Evolutionary conservation across 2,797 vertebrate genomes (phyloP).

Genomic region (Myripristis murdjan): DNA sequence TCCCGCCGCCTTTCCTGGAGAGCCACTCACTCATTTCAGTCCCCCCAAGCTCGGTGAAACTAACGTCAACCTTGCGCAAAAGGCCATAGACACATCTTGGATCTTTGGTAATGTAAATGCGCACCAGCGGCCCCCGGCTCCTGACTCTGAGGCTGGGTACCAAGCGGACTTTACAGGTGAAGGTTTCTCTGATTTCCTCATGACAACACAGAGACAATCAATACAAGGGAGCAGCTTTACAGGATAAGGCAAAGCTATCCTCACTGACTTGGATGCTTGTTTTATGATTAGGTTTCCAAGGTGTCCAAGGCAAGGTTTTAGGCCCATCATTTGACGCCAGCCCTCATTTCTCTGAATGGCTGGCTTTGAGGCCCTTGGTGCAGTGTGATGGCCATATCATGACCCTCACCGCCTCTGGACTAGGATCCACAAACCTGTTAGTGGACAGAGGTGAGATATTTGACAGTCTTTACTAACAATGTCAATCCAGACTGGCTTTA

Average conservation of each 20-base stretch:
- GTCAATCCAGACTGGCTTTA: not conserved
- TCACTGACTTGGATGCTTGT: not conserved
- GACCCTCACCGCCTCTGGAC: slow-evolving; percentile 78
- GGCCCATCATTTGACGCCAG: slow-evolving; percentile 42
- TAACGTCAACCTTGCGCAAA: not conserved
- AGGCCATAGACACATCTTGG: slow-evolving; percentile 25
- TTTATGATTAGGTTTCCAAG: slow-evolving; percentile 58
- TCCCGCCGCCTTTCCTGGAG: not conserved
- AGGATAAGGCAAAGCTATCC: not conserved
- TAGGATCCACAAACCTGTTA: slow-evolving; percentile 70
- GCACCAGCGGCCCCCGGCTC: not conserved
- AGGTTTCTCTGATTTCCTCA: not conserved
- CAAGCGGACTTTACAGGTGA: slow-evolving; percentile 75
- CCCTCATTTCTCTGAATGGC: slow-evolving; percentile 61
- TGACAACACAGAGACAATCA: too few species aligned
- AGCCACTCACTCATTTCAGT: fast-evolving
- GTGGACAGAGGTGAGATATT: slow-evolving; percentile 77
- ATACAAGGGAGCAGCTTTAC: not conserved
- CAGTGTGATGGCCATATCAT: slow-evolving; percentile 75
- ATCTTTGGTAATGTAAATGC: slow-evolving; percentile 26
- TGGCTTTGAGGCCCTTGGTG: slow-evolving; percentile 70
- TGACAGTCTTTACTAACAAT: too few species aligned
- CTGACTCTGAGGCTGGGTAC: slow-evolving; percentile 29
- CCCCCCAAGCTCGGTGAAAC: not conserved
- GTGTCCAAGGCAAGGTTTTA: slow-evolving; percentile 52